Conservation (phyloP, 2,797 vertebrate genomes). For the Phalanger gymnotis region DNA sequence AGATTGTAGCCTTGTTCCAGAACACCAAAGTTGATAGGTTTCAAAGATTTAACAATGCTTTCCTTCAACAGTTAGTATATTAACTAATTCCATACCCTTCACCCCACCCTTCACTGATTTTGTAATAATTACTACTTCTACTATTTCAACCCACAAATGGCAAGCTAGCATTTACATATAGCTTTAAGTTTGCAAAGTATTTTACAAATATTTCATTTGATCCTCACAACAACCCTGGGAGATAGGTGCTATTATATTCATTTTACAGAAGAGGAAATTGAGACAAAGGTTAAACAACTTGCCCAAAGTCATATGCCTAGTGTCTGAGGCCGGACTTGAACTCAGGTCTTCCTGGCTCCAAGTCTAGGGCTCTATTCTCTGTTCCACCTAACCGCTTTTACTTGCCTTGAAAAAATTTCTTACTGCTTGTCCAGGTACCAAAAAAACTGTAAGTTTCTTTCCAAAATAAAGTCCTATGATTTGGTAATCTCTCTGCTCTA, state of each 20-base stretch:
- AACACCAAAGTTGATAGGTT: background rate
- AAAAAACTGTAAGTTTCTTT: background rate
- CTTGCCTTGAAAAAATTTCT: background rate
- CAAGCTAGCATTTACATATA: background rate
- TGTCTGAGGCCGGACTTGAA: background rate
- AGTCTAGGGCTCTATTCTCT: background rate
- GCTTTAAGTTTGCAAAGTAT: background rate
- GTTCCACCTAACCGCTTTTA: background rate
- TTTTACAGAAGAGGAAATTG: background rate
- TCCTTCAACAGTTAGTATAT: background rate
- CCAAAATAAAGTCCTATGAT: background rate
- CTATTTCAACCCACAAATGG: background rate
- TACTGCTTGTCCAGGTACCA: background rate
- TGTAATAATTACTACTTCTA: background rate
- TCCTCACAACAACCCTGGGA: background rate
- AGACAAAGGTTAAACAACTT: background rate
- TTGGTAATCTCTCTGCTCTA: background rate
- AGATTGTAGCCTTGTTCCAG: too few relatives aligned
- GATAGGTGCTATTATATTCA: background rate
- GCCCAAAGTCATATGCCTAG: background rate
- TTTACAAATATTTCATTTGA: background rate
- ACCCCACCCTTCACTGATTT: background rate
- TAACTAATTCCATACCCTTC: background rate
- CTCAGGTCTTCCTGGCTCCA: background rate
- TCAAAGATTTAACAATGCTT: background rate